Evolutionary conservation across 2,797 vertebrate genomes (phyloP), one percentile per base, ranked within the genome.

Genomic region (Myotis vivesi): DNA sequence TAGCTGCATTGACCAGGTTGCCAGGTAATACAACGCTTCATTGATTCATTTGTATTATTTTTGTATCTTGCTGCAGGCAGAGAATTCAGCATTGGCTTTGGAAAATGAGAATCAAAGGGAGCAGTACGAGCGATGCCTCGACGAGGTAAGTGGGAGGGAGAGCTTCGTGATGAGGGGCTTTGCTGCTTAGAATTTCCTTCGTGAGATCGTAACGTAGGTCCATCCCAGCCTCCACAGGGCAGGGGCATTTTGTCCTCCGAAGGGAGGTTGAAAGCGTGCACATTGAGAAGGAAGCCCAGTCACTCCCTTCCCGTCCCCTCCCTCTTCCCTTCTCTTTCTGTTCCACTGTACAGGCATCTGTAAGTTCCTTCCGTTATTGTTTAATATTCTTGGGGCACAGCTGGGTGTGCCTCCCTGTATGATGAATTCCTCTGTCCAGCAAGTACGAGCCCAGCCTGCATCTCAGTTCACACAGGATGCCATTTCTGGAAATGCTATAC

Each of bases 91-190:
- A 0, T 95, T 99, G 98, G 99, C 99, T 92, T 97, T 97, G 97
- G 99, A 99, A 98, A 99, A 99, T 55, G 98, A 99, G 97, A 99
- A 97, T 98, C 99, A 99, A 98, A 98, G 99, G 98, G 99, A 99
- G 41, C 99, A 99, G 96, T 99, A 99, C 87, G 99, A 99, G 92
- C 98, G 98, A 88, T 99, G 99, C 89, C 98, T 99, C 0, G 99
- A 99, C 84, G 99, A 99, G 99, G 99, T 99, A 98, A 99, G 98
- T 44, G 59, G 80, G 93, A 94, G 81, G 23, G 79, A 97, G 92
- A 82, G 25, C 55, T 84, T 73, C 36, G 11, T 72, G 10, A 13
- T 59, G 20, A 81, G 71, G 62, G 4, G 13, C 33, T 5, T 0
- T 2, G n/a, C 44, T 51, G 1, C 30, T 36, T 55, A 69, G 62